phyloP scores from a whole-genome alignment of 1,140 invertebrate species.

The Drosophila sp. region DNA sequence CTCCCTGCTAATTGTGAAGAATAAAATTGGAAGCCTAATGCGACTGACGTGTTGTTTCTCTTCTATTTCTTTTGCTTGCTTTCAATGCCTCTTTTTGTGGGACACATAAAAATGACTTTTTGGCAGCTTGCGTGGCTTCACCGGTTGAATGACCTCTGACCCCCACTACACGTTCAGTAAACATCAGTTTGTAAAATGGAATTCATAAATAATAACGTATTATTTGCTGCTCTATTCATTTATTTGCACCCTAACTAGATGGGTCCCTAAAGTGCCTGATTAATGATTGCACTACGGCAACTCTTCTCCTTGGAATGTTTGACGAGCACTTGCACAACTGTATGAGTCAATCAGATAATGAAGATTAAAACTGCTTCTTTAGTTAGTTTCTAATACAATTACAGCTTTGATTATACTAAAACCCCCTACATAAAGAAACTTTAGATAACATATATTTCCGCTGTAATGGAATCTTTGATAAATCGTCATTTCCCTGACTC shows the following conservation, averaged over 20 bases:
- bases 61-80: no score
- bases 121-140: constrained; percentile 33
- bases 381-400: no score
- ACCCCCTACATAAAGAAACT: neutral
- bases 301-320: constrained; percentile 1
- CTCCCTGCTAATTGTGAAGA: constrained; percentile 58
- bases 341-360: constrained; percentile 9
- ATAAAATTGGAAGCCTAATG: constrained; percentile 44
- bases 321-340: constrained; percentile 9
- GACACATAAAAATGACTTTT: constrained; percentile 57
- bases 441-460: neutral
- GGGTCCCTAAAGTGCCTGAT: constrained; percentile 64
- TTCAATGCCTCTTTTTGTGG: constrained; percentile 14
- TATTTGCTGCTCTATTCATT: constrained; percentile 62
- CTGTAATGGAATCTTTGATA: constrained; percentile 1
- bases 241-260: constrained; percentile 35
- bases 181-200: constrained; percentile 61
- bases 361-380: neutral
- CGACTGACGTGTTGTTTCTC: neutral
- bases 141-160: constrained; percentile 65
- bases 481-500: constrained; percentile 3
- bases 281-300: constrained; percentile 43
- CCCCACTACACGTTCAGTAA: constrained; percentile 1
- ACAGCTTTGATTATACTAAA: no score
- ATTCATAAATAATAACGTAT: constrained; percentile 76